Conservation (phyloP, 1,140 invertebrate species). For the Zaprionus africanus region DNA sequence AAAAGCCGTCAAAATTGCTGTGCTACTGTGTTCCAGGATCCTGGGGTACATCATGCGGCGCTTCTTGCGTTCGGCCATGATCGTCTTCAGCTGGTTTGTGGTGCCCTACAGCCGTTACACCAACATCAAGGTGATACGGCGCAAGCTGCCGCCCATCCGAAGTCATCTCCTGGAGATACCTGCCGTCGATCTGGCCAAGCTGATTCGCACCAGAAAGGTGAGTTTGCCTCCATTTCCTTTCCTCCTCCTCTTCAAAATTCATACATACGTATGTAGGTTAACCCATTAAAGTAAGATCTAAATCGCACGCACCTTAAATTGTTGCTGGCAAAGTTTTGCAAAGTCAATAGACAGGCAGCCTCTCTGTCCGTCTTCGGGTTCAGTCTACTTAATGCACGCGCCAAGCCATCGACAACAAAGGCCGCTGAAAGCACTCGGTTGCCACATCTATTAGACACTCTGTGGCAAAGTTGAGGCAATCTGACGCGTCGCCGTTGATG, state of each 20-base stretch:
- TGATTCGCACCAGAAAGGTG: conserved; percentile 87
- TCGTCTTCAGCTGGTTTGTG: conserved; percentile 84
- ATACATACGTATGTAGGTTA: background rate
- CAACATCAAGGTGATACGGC: conserved; percentile 87
- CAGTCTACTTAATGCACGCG: conserved; percentile 20
- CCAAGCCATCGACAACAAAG: conserved; percentile 14
- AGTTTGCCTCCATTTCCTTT: conserved; percentile 46
- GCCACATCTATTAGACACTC: conserved; percentile 64
- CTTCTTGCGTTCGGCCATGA: conserved; percentile 84
- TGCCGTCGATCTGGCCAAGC: conserved; percentile 86
- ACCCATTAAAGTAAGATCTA: background rate
- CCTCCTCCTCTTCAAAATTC: background rate
- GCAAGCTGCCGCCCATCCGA: conserved; percentile 86
- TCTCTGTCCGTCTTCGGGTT: background rate
- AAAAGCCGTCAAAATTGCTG: conserved; percentile 84
- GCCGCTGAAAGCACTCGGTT: conserved; percentile 30
- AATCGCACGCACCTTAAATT: conserved; percentile 43
- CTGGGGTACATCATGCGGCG: conserved; percentile 84
- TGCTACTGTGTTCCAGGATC: conserved; percentile 84
- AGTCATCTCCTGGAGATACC: conserved; percentile 87
- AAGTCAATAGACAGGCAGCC: conserved; percentile 51
- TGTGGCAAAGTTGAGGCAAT: conserved; percentile 57
- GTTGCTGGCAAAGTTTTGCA: conserved; percentile 59
- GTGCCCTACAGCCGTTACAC: conserved; percentile 85
- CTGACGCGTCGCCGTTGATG: background rate